These are phyloP conservation scores for Diuraphis noxia DNA, from an alignment of 1,140 invertebrate genomes.

Conservation along the genomic window DNA sequence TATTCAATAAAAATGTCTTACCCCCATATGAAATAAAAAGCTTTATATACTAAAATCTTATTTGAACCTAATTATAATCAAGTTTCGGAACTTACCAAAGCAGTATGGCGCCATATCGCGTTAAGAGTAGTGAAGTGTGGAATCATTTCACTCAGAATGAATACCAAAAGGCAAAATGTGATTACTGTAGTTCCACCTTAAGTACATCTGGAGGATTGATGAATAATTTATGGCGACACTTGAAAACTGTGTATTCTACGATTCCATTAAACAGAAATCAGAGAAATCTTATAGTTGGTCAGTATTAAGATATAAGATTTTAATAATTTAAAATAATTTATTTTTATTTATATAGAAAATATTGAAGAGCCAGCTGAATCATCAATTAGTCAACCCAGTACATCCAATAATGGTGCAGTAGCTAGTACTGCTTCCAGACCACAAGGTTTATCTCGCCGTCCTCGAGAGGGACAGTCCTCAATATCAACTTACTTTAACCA, in stretches of 20 bases:
- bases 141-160: background rate
- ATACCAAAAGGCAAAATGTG: background rate
- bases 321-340: no score
- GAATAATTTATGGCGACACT: background rate
- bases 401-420: no score
- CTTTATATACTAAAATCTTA: no score
- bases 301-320: no score
- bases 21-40: no score
- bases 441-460: background rate
- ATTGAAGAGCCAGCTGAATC: no score
- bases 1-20: no score
- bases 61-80: no score
- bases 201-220: background rate
- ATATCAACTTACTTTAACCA: background rate
- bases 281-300: background rate
- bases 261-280: background rate
- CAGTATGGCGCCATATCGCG: background rate
- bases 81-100: no score
- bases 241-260: background rate
- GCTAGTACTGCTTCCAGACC: background rate
- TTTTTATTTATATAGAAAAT: no score
- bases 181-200: background rate
- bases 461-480: background rate
- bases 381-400: no score
- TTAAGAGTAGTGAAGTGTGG: background rate